These are phyloP conservation scores for Shinisaurus crocodilurus DNA, from an alignment of 2,113 vertebrate species.

Conservation along the genomic window DNA sequence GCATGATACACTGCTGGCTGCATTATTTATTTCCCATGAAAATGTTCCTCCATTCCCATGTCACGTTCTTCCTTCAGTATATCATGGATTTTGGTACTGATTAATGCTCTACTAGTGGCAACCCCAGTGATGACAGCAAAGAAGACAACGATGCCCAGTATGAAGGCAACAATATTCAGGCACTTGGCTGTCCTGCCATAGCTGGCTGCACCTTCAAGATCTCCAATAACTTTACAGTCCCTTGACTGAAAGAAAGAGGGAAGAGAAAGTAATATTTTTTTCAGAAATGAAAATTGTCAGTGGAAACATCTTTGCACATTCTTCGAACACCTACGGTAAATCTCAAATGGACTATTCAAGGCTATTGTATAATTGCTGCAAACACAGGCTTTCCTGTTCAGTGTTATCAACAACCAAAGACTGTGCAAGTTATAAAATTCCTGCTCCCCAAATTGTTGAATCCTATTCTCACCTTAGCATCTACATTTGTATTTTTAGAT, in stretches of 20 bases:
- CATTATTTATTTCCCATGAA: not conserved
- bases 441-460: not conserved
- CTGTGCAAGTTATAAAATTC: not conserved
- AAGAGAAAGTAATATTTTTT: not conserved
- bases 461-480: not conserved
- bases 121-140: conserved; percentile 71
- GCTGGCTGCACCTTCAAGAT: conserved; percentile 77
- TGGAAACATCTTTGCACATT: not conserved
- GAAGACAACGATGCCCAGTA: conserved; percentile 74
- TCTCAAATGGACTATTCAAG: not conserved
- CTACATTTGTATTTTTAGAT: not conserved
- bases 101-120: conserved; percentile 66
- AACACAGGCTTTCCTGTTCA: not conserved
- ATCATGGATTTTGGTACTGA: not conserved
- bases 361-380: not conserved
- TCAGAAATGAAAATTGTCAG: not conserved
- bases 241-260: conserved; percentile 69
- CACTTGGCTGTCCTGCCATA: conserved; percentile 79
- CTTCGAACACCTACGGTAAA: not conserved
- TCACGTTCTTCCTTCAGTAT: not conserved
- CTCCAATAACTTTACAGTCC: conserved; percentile 82
- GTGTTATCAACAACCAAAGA: not conserved
- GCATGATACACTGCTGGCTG: not conserved
- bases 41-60: too few species aligned
- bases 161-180: conserved; percentile 80